A percentile compares a stretch with the other conserved stretches of the same genome.
phyloP scores from a whole-genome alignment of 2,888 invertebrate species.

The Acrocera orbiculus region DNA sequence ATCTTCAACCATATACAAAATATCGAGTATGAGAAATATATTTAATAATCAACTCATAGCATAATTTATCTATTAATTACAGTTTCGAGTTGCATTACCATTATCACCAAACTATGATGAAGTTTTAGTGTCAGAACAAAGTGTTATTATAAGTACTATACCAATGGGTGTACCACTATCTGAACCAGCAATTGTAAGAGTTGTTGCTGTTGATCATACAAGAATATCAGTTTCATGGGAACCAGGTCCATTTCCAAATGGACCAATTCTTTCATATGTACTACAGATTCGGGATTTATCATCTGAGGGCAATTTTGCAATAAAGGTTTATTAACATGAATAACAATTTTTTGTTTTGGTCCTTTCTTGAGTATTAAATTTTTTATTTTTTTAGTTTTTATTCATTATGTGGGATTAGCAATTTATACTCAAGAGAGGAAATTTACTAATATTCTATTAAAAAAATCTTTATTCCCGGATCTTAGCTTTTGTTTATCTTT shows the following conservation, averaged over 20 bases:
- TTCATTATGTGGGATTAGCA: too few species aligned
- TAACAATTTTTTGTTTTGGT: not conserved
- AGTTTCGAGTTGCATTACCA: slow-evolving; percentile 78
- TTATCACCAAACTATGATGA: slow-evolving; percentile 50
- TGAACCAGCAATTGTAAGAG: slow-evolving; percentile 53
- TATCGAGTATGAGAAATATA: slow-evolving; percentile 50
- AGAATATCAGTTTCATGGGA: slow-evolving; percentile 79
- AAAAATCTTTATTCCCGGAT: too few species aligned
- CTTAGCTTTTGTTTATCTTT: too few species aligned
- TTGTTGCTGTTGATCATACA: slow-evolving; percentile 61
- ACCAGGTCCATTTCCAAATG: slow-evolving; percentile 72
- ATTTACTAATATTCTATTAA: too few species aligned
- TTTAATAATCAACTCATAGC: not conserved
- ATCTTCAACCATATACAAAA: slow-evolving; percentile 72
- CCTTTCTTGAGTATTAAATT: slow-evolving; percentile 3
- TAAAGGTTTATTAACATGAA: too few species aligned
- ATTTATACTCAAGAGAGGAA: too few species aligned
- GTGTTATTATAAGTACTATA: slow-evolving; percentile 57
- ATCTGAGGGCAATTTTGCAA: slow-evolving; percentile 39
- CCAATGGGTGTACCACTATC: slow-evolving; percentile 59
- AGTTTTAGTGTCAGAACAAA: slow-evolving; percentile 54
- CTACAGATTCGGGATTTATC: slow-evolving; percentile 45
- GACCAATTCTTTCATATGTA: slow-evolving; percentile 72
- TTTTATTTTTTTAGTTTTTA: not conserved
- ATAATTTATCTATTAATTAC: slow-evolving; percentile 13